phyloP scores from a whole-genome alignment of 2,888 invertebrate genomes.

The Latheticus oryzae region DNA sequence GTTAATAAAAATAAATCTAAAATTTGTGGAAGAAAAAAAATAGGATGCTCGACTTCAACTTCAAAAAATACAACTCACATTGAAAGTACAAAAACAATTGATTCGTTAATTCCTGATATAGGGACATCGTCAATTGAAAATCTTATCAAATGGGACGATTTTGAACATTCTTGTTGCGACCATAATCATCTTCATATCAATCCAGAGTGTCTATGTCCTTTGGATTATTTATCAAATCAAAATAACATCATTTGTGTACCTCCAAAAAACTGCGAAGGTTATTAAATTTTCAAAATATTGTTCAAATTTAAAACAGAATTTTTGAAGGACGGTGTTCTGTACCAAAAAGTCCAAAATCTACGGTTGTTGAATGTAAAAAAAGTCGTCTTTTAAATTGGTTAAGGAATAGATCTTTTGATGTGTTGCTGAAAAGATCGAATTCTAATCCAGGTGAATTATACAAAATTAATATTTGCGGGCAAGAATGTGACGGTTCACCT shows the following conservation, averaged over 20 bases:
- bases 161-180: conserved; percentile 11
- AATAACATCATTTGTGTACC: background rate
- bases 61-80: background rate
- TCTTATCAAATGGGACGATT: conserved; percentile 1
- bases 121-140: conserved; percentile 1
- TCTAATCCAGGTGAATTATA: conserved; percentile 34
- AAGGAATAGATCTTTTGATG: conserved; percentile 13
- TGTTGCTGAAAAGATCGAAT: conserved; percentile 5
- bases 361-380: conserved; percentile 17
- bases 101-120: conserved; percentile 2
- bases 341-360: conserved; percentile 1
- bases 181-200: background rate
- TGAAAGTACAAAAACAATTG: background rate
- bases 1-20: background rate
- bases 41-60: too few relatives aligned
- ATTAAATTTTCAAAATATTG: background rate
- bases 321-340: background rate
- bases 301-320: background rate
- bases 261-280: conserved; percentile 5
- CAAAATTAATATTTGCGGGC: conserved; percentile 39
- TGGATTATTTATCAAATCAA: background rate
- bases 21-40: background rate
- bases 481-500: conserved; percentile 38
- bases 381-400: conserved; percentile 19
- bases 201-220: conserved; percentile 13